phyloP scores from a whole-genome alignment of 2,888 invertebrate species.

The Lithosia quadra region DNA sequence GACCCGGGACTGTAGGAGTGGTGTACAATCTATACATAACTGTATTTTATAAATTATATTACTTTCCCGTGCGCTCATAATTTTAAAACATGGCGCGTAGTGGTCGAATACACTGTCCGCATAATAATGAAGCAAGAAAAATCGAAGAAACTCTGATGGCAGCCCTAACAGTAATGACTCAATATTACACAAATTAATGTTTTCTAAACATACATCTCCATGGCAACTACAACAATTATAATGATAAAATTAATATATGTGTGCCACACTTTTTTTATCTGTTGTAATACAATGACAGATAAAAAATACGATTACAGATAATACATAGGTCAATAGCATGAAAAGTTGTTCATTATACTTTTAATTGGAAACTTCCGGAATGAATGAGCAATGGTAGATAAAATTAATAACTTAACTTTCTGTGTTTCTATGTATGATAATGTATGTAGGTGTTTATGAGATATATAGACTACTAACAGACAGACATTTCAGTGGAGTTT shows the following conservation, averaged over 20 bases:
- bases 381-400: background rate
- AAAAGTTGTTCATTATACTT: background rate
- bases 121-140: conserved; percentile 11
- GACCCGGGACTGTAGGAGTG: no score
- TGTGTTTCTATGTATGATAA: background rate
- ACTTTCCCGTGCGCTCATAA: background rate
- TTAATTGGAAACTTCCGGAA: conserved; percentile 9
- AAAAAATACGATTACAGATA: background rate
- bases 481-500: no score
- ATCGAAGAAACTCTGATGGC: background rate
- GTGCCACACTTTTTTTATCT: background rate
- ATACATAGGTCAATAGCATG: conserved; percentile 6
- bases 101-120: background rate
- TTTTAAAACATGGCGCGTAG: background rate
- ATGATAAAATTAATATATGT: background rate
- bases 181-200: background rate
- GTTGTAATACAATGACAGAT: background rate
- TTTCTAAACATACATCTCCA: background rate
- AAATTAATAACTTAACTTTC: background rate
- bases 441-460: no score
- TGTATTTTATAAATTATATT: background rate
- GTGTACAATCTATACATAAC: no score
- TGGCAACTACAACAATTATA: background rate
- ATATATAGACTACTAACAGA: no score
- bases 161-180: no score